Percentiles rank a stretch among this genome's conserved stretches.
Conservation (phyloP, 2,888 invertebrate genomes). For the Heliconius cydno region DNA sequence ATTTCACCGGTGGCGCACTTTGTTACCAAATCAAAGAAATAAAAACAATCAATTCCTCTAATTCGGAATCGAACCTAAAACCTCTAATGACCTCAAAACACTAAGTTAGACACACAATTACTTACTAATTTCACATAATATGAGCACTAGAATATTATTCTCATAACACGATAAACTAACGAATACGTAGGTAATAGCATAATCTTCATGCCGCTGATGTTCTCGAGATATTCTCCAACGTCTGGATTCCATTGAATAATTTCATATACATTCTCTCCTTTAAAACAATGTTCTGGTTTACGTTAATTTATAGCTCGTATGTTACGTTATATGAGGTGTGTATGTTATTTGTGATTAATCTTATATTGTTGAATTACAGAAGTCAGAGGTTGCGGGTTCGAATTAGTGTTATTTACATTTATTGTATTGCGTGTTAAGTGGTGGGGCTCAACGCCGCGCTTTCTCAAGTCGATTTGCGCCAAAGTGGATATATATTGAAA, state of each 20-base stretch:
- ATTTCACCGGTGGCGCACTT: too few relatives aligned
- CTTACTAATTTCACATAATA: not conserved
- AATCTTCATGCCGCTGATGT: slow-evolving; percentile 16
- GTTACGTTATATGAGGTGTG: not conserved
- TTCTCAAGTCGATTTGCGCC: too few relatives aligned
- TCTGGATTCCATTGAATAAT: slow-evolving; percentile 7
- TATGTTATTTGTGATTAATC: not conserved
- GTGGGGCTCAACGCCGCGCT: too few relatives aligned
- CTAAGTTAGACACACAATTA: not conserved
- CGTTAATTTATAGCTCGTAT: slow-evolving; percentile 3
- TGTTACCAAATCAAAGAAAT: too few relatives aligned
- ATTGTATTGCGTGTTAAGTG: too few relatives aligned
- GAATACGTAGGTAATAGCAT: not conserved
- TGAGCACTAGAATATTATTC: not conserved
- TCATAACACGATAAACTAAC: not conserved
- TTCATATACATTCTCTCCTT: not conserved
- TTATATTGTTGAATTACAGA: too few relatives aligned
- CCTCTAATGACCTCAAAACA: not conserved
- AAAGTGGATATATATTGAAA: too few relatives aligned
- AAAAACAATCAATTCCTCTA: too few relatives aligned
- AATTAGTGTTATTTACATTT: too few relatives aligned
- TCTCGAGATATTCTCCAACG: slow-evolving; percentile 5
- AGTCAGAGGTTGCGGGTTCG: too few relatives aligned
- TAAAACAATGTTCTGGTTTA: slow-evolving; percentile 5
- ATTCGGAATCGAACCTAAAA: too few relatives aligned